Evolutionary conservation across 1,140 invertebrate species (phyloP).

Genomic region (Psilanteris sp.): DNA sequence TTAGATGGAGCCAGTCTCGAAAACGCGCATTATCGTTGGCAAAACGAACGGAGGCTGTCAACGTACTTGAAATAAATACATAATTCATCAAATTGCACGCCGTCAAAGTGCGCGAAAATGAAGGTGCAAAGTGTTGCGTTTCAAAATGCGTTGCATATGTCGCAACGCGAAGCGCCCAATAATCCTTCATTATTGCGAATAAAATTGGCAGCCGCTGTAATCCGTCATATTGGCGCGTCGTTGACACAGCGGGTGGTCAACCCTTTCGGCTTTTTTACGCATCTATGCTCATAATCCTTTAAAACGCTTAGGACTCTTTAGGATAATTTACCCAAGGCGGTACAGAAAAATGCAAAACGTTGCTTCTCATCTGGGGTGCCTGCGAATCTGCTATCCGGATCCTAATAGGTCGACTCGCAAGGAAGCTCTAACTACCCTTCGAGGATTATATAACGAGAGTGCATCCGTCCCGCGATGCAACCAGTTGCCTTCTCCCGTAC

Average conservation of each 20-base stretch:
- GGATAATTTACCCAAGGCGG: slow-evolving; percentile 71
- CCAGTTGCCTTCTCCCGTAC: slow-evolving; percentile 13
- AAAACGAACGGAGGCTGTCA: too few relatives aligned
- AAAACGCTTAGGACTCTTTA: slow-evolving; percentile 72
- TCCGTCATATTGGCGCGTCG: slow-evolving; percentile 62
- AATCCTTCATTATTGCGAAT: slow-evolving; percentile 61
- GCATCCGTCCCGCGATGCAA: slow-evolving; percentile 23
- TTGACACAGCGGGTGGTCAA: slow-evolving; percentile 72
- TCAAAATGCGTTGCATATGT: slow-evolving; percentile 24
- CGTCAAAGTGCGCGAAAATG: slow-evolving; percentile 25
- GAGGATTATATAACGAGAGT: slow-evolving; percentile 74
- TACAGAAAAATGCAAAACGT: slow-evolving; percentile 71
- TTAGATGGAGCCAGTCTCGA: too few relatives aligned
- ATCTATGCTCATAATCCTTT: slow-evolving; percentile 69
- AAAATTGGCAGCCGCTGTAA: slow-evolving; percentile 57
- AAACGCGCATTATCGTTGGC: too few relatives aligned
- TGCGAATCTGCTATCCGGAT: slow-evolving; percentile 26
- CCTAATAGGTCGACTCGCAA: slow-evolving; percentile 10
- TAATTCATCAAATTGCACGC: slow-evolving; percentile 33
- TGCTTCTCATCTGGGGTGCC: slow-evolving; percentile 39
- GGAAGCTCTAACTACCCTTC: slow-evolving; percentile 66
- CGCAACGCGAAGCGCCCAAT: slow-evolving; percentile 24
- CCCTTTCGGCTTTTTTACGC: slow-evolving; percentile 71
- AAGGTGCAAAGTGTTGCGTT: slow-evolving; percentile 33
- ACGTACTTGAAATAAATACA: slow-evolving; percentile 12